Evolutionary conservation across 2,113 vertebrate genomes (phyloP).

Genomic region (Petaurus breviceps): DNA sequence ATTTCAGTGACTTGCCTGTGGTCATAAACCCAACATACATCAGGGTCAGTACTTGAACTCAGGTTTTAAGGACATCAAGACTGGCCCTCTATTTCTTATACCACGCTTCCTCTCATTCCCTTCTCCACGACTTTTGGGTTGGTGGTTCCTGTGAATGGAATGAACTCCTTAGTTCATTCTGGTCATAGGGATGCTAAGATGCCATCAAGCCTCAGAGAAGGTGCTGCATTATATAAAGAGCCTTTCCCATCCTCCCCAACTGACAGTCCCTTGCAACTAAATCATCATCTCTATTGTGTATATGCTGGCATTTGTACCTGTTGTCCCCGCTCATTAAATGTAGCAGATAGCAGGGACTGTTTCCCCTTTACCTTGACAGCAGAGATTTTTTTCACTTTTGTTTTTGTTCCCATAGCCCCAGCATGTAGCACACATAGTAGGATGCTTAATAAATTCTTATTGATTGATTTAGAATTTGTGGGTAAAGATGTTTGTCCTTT

Average conservation of each 20-base stretch:
- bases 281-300: background rate
- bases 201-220: background rate
- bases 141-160: background rate
- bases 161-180: background rate
- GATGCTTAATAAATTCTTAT: too few species aligned
- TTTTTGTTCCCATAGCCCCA: background rate
- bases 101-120: background rate
- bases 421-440: too few species aligned
- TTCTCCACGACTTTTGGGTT: background rate
- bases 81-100: background rate
- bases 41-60: background rate
- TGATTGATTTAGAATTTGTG: background rate
- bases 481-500: too few species aligned
- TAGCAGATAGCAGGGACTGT: background rate
- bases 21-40: background rate
- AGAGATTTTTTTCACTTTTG: background rate
- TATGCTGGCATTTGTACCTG: background rate
- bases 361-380: background rate
- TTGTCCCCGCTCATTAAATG: background rate
- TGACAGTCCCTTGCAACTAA: background rate
- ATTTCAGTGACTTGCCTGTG: background rate
- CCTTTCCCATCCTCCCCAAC: background rate
- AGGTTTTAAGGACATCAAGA: background rate
- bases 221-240: background rate
- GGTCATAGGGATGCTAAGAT: background rate